phyloP scores from a whole-genome alignment of 2,888 invertebrate genomes.

The Dichetophora obliterata region DNA sequence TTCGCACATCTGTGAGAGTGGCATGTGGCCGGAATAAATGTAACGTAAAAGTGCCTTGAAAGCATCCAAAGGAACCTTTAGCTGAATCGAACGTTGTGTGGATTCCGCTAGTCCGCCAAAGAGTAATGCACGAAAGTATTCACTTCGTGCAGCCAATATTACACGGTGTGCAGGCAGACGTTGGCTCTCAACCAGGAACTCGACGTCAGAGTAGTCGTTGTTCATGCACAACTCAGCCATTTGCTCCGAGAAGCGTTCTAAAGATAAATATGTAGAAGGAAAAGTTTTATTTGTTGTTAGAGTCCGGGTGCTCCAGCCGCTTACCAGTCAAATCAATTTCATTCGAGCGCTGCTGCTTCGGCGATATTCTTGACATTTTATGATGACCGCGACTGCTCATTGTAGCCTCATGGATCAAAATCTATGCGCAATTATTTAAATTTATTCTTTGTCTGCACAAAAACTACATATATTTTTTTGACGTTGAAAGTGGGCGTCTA shows the following conservation, averaged over 20 bases:
- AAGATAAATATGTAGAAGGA: background rate
- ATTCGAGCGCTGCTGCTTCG: conserved; percentile 70
- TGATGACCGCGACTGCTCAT: conserved; percentile 70
- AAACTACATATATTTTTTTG: background rate
- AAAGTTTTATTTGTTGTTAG: background rate
- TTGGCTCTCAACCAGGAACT: conserved; percentile 84
- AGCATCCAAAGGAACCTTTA: conserved; percentile 85
- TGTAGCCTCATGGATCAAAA: conserved; percentile 32
- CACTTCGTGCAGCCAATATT: conserved; percentile 93
- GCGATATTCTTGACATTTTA: conserved; percentile 71
- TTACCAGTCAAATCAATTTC: conserved; percentile 75
- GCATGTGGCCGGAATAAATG: conserved; percentile 91
- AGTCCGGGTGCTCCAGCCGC: background rate
- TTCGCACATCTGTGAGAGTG: conserved; percentile 76
- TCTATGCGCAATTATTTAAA: background rate
- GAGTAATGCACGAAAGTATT: conserved; percentile 91
- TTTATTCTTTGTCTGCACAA: background rate
- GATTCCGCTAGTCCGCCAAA: conserved; percentile 85
- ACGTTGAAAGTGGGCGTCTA: background rate
- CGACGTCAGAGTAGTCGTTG: conserved; percentile 92
- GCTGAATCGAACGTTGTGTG: conserved; percentile 82
- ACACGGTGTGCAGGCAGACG: conserved; percentile 72
- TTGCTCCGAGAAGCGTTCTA: conserved; percentile 84
- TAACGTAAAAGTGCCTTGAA: conserved; percentile 93
- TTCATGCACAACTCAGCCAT: conserved; percentile 88